Evolutionary conservation across 2,113 vertebrate species (phyloP), one percentile per base, ranked within the genome.

Genomic region (Falcunculus frontatus): DNA sequence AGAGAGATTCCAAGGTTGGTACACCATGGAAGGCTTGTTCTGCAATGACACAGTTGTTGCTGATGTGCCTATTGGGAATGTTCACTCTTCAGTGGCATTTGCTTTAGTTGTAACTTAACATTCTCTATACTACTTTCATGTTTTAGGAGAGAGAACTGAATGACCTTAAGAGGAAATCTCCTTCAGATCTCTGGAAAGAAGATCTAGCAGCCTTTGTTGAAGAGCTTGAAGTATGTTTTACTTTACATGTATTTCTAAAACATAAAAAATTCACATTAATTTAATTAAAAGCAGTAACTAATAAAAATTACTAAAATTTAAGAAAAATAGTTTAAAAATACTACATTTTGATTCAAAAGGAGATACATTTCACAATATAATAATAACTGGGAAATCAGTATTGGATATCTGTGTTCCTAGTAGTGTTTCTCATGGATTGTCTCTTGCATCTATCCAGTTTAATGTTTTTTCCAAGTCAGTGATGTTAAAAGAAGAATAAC

Each of bases 121-220:
- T 82, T 91, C n/a, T 72, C 42, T 59, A 6, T 67, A 8, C 69
- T 87, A 17, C 33, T 78, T 91, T 80, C 65, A 56, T 93, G 47
- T 97, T 98, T 46, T 96, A 99, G 99, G 99, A 97, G 81, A 97
- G 95, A 93, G 99, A 99, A 73, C 98, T 99, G 32, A 98, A 97
- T 70, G 98, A 99, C 70, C 97, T 99, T 56, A 98, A 99, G 96
- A 98, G 94, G 95, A 99, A 99, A 95, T 97, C 93, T 67, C 26
- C 98, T 56, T 98, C 99, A 27, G 99, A 99, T 93, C 99, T 99
- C 79, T 99, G 99, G 99, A 99, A 98, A 97, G 99, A 99, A 96
- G 99, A 99, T 97, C 97, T 99, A 97, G 98, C 99, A 1, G 98
- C 99, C 69, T 99, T 99, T 97, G 95, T 99, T 32, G 99, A 99